These are phyloP conservation scores for Cassiopea andromeda DNA, from an alignment of 30 jellyfish, hydroid and myxozoan species.

Conservation along the genomic window DNA sequence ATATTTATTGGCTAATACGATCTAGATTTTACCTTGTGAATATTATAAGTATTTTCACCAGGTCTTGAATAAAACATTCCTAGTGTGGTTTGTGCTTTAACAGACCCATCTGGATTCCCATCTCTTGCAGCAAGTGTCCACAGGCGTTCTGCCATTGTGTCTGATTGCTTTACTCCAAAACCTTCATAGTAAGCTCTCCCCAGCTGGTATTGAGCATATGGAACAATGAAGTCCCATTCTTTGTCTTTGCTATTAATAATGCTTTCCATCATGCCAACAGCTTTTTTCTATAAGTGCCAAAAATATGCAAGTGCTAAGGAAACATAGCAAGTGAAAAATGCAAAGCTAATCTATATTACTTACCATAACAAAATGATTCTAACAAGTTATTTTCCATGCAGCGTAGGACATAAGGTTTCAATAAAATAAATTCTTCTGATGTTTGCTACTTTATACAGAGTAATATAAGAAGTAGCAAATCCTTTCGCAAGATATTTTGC, in stretches of 20 bases:
- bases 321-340: background rate
- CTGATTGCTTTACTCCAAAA: constrained; percentile 86
- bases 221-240: constrained; percentile 39
- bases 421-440: no score
- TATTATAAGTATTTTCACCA: constrained; percentile 79
- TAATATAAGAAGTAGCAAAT: no score
- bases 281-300: constrained; percentile 59
- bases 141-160: constrained; percentile 81
- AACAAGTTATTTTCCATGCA: no score
- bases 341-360: no score
- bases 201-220: constrained; percentile 83
- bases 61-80: constrained; percentile 96
- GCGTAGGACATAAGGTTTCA: no score
- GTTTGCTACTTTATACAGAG: no score
- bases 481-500: no score
- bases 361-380: no score
- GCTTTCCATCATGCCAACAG: constrained; percentile 69
- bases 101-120: constrained; percentile 89
- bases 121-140: constrained; percentile 94
- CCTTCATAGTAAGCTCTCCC: constrained; percentile 96
- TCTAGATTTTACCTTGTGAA: constrained; percentile 63
- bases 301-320: background rate
- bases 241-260: constrained; percentile 50
- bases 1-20: no score
- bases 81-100: constrained; percentile 86